Percentiles rank a stretch among this genome's conserved stretches.
phyloP scores from a whole-genome alignment of 2,797 vertebrate genomes.

The Dromococcyx pavoninus region DNA sequence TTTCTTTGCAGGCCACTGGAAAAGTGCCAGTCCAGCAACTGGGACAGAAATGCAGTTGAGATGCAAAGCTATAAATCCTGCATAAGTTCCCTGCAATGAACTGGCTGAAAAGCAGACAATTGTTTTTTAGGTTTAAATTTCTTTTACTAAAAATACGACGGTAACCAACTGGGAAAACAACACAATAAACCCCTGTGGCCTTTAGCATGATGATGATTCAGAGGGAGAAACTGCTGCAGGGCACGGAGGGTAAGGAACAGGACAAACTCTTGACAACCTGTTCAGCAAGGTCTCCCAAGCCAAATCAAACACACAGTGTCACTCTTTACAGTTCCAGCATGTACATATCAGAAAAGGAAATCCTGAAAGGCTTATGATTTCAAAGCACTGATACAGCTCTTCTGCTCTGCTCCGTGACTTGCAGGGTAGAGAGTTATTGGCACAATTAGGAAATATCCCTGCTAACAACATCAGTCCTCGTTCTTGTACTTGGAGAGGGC shows the following conservation, averaged over 20 bases:
- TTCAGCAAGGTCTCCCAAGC: not conserved
- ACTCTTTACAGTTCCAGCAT: not conserved
- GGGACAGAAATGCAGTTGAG: not conserved
- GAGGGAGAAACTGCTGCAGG: not conserved
- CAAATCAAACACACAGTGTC: not conserved
- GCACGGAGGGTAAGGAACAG: not conserved
- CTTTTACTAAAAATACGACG: not conserved
- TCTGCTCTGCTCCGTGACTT: not conserved
- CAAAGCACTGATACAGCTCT: not conserved
- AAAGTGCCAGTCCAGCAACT: not conserved
- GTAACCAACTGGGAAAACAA: not conserved
- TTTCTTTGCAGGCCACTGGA: not conserved
- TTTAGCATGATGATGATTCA: not conserved
- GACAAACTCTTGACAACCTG: not conserved
- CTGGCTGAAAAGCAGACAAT: not conserved
- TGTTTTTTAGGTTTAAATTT: not conserved
- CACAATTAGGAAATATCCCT: rapidly evolving
- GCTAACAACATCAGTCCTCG: rapidly evolving
- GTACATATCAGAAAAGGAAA: not conserved
- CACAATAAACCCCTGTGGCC: not conserved
- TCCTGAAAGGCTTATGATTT: not conserved
- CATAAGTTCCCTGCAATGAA: not conserved
- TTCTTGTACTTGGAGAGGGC: not conserved
- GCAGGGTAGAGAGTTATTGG: not conserved
- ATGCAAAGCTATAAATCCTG: not conserved